phyloP scores from a whole-genome alignment of 2,797 vertebrate genomes.

The Sebastes variabilis region DNA sequence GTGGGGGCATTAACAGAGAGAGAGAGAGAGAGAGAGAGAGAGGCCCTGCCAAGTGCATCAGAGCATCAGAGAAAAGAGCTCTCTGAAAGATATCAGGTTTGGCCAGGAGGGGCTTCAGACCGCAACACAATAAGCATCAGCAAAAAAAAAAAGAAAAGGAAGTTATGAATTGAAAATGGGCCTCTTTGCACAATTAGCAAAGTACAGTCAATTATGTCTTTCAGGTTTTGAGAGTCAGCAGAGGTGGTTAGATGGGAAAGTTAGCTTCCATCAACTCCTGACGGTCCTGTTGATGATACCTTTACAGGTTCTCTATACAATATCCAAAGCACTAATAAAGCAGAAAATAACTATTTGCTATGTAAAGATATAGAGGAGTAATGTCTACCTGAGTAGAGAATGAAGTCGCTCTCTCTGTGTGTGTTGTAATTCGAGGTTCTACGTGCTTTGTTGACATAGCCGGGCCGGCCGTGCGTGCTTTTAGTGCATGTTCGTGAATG shows the following conservation, averaged over 20 bases:
- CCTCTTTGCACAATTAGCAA: conserved; percentile 55
- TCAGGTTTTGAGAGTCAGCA: conserved; percentile 34
- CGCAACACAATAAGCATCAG: conserved; percentile 64
- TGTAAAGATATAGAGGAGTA: not conserved
- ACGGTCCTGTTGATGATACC: not conserved
- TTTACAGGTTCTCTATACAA: not conserved
- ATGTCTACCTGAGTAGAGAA: not conserved
- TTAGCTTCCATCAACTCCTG: not conserved
- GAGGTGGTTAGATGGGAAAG: not conserved
- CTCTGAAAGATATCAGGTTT: conserved; percentile 78
- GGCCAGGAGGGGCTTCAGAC: conserved; percentile 72
- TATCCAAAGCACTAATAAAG: not conserved
- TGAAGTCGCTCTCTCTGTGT: not conserved
- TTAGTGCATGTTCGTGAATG: not conserved
- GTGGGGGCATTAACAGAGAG: conserved; percentile 73
- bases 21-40: conserved; percentile 23
- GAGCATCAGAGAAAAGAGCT: conserved; percentile 74
- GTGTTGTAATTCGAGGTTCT: not conserved
- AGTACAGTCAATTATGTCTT: conserved; percentile 53
- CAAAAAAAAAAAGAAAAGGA: not conserved
- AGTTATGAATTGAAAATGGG: conserved; percentile 58
- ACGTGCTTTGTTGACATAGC: not conserved
- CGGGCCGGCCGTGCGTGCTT: not conserved
- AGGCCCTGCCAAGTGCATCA: conserved; percentile 75
- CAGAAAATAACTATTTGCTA: not conserved